phyloP scores from a whole-genome alignment of 2,888 invertebrate genomes.

The Anorthoa munda region DNA sequence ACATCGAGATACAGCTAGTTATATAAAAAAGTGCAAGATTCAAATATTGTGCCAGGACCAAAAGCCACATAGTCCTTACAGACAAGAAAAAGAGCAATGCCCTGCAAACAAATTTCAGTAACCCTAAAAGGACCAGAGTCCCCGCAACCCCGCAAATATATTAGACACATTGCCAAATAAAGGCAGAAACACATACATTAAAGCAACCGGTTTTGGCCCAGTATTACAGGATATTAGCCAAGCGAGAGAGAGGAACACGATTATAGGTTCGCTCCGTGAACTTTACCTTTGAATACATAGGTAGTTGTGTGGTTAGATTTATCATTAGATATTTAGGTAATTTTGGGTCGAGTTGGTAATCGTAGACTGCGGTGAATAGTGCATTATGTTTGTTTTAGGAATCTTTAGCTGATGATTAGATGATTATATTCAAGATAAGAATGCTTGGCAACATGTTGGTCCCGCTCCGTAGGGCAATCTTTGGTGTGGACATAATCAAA shows the following conservation, averaged over 20 bases:
- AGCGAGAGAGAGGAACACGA: slow-evolving; percentile 54
- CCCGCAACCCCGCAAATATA: slow-evolving; percentile 16
- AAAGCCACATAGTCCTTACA: background rate
- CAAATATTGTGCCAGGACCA: too few species aligned
- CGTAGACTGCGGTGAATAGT: background rate
- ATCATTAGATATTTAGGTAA: slow-evolving; percentile 17
- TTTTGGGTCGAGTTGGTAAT: background rate
- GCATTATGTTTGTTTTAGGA: background rate
- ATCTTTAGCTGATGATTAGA: background rate
- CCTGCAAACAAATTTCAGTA: background rate
- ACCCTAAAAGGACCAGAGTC: background rate
- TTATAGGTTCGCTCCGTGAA: slow-evolving; percentile 41
- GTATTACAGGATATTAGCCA: slow-evolving; percentile 55
- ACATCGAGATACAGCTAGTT: too few species aligned
- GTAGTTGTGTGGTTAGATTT: background rate
- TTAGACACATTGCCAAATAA: slow-evolving; percentile 40
- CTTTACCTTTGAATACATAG: slow-evolving; percentile 52
- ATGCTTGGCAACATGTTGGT: too few species aligned
- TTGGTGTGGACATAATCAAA: too few species aligned
- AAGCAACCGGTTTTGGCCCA: slow-evolving; percentile 34
- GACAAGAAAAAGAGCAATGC: background rate
- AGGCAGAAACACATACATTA: slow-evolving; percentile 41
- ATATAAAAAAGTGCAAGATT: too few species aligned
- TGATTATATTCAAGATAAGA: too few species aligned
- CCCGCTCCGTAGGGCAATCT: too few species aligned